Evolutionary conservation across 2,888 invertebrate genomes (phyloP), one percentile per base, ranked within the genome.

Genomic region (Oxyteleia sp.): DNA sequence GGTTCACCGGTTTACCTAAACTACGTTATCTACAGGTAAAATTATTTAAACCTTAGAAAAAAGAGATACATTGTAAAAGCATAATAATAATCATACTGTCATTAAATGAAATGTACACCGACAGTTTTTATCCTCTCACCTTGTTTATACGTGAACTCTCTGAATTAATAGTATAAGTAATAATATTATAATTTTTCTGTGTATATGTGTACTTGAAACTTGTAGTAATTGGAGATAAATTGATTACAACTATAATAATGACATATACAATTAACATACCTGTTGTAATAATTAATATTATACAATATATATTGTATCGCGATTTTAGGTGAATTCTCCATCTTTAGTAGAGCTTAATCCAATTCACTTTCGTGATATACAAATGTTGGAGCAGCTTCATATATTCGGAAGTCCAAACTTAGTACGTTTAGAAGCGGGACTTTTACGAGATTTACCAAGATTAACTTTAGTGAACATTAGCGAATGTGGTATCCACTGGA

Each of bases 381-480:
- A 96, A 3, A 95, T 94, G 69, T 92, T 98, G 45, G 96, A 97
- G 91, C 96, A 96, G 85, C 91, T 98, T 0, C 96, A 97, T 89
- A 95, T 97, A 1, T 95, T 95, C 53, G 96, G 96, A 0, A 96
- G 97, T 89, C 94, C 95, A 0, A 94, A 95, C 69, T 93, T 98
- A 45, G 94, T 94, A 13, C 94, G 95, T 7, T 90, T 98, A 3
- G 97, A 97, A 92, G 96, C 96, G 78, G 96, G 96, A 43, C 94
- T 96, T 0, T 94, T 98, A 68, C 95, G 96, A 76, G 95, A 96
- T 88, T 93, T 97, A 38, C 94, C 95, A 0, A 95, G 96, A 51
- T 93, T 98, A 64, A 95, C 95, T 82, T 94, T 95, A 87, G 94
- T 97, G 8, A 97, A 98, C 92, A 95, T 98, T 66, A 96, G 96